These are phyloP conservation scores for Notocelia uddmanniana DNA, from an alignment of 2,888 invertebrate species.

Conservation along the genomic window DNA sequence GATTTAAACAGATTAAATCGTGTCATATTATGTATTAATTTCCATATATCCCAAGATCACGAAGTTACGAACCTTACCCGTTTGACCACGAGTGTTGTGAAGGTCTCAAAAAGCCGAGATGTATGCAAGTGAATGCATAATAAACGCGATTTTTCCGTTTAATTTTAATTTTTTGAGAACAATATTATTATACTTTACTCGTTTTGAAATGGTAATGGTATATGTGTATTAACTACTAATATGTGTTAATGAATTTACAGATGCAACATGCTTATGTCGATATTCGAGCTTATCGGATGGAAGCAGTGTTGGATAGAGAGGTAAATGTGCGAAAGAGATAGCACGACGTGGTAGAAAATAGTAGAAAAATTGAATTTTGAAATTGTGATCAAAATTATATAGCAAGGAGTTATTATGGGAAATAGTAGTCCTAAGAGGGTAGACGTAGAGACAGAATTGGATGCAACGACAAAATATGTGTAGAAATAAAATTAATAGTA, in stretches of 20 bases:
- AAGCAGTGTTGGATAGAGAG: constrained; percentile 87
- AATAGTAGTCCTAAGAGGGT: background rate
- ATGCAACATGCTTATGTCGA: constrained; percentile 86
- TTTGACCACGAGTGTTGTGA: too few relatives aligned
- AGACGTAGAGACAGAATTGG: too few relatives aligned
- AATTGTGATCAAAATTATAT: background rate
- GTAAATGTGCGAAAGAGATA: constrained; percentile 86
- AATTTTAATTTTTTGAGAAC: too few relatives aligned
- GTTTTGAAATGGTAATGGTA: constrained; percentile 44
- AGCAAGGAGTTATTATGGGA: background rate
- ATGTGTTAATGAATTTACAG: constrained; percentile 73
- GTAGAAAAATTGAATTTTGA: background rate
- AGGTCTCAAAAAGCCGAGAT: too few relatives aligned
- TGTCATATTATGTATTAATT: too few relatives aligned
- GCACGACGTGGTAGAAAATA: constrained; percentile 56
- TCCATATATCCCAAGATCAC: too few relatives aligned
- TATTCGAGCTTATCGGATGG: constrained; percentile 86
- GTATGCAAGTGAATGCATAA: too few relatives aligned
- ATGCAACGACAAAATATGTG: background rate
- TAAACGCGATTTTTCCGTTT: too few relatives aligned
- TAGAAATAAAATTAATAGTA: background rate
- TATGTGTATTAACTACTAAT: constrained; percentile 61
- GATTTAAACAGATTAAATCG: too few relatives aligned
- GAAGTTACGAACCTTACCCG: too few relatives aligned
- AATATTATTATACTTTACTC: background rate